Conservation (phyloP, 2,888 invertebrate species). For the Atrina japonica region DNA sequence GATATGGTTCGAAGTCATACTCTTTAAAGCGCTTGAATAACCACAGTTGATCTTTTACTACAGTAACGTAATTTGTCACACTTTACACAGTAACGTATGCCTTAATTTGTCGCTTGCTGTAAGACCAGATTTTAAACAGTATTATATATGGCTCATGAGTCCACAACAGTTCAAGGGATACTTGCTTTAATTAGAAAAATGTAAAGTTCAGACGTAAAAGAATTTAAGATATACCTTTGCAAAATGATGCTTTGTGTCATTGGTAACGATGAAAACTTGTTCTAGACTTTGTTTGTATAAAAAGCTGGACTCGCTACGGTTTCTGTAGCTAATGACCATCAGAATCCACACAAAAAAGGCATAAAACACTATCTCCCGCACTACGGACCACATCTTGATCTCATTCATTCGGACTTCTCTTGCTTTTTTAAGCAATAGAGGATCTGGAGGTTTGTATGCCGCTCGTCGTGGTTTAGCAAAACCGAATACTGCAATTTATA, state of each 20-base stretch:
- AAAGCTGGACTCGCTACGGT: slow-evolving; percentile 79
- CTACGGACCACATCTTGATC: slow-evolving; percentile 81
- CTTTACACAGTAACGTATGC: too few species aligned
- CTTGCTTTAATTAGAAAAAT: too few species aligned
- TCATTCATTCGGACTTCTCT: slow-evolving; percentile 80
- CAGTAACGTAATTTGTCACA: too few species aligned
- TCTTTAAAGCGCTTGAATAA: too few species aligned
- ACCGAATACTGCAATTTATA: slow-evolving; percentile 62
- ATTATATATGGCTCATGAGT: too few species aligned
- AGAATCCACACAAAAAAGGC: slow-evolving; percentile 81
- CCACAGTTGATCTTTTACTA: too few species aligned
- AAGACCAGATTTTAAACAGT: too few species aligned
- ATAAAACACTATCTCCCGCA: slow-evolving; percentile 81
- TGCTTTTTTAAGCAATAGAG: slow-evolving; percentile 75
- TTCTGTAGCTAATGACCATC: slow-evolving; percentile 81
- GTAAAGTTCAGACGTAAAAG: too few species aligned
- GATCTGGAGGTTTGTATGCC: slow-evolving; percentile 79
- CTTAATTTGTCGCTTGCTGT: too few species aligned
- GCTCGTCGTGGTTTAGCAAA: slow-evolving; percentile 67
- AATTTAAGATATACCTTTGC: too few species aligned
- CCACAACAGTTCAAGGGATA: too few species aligned
- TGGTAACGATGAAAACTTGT: slow-evolving; percentile 69
- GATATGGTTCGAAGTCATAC: too few species aligned
- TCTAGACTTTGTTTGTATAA: slow-evolving; percentile 79
- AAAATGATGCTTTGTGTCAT: slow-evolving; percentile 61